A percentile compares a stretch with the other conserved stretches of the same genome.
Evolutionary conservation across 1,140 invertebrate species (phyloP).

Genomic region (Drosophila jambulina): DNA sequence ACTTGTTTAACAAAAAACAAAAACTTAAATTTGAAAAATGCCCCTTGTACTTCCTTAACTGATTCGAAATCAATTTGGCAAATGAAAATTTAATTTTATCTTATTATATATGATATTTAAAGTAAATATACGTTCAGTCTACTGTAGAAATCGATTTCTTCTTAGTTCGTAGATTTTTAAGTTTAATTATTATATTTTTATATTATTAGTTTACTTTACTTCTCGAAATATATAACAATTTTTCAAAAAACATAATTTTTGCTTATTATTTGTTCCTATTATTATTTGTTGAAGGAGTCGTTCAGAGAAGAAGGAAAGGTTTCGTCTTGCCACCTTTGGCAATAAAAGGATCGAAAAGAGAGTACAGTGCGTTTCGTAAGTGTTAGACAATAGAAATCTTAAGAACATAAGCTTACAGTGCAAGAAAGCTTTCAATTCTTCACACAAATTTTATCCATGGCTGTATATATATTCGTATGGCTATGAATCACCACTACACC

Average conservation of each 20-base stretch:
- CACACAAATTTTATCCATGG: conserved; percentile 10
- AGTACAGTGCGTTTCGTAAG: conserved; percentile 17
- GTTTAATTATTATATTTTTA: conserved; percentile 53
- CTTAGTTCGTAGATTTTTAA: conserved; percentile 53
- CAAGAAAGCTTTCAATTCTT: conserved; percentile 17
- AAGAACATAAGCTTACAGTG: conserved; percentile 8
- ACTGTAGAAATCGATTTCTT: conserved; percentile 56
- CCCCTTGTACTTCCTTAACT: conserved; percentile 76
- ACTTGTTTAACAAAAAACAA: conserved; percentile 51
- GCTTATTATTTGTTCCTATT: conserved; percentile 19
- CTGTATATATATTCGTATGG: conserved; percentile 38
- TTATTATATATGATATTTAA: conserved; percentile 40
- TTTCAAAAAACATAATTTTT: conserved; percentile 45
- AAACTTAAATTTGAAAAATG: conserved; percentile 50
- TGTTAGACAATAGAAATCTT: conserved; percentile 46
- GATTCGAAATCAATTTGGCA: conserved; percentile 74
- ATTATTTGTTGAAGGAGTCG: not conserved
- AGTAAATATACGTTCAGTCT: conserved; percentile 41
- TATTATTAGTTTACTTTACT: conserved; percentile 76
- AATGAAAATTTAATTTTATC: conserved; percentile 51
- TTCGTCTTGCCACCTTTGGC: conserved; percentile 11
- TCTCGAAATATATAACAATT: conserved; percentile 80
- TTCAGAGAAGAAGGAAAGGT: conserved; percentile 13
- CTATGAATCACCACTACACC: conserved; percentile 28
- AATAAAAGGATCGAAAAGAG: conserved; percentile 17